Evolutionary conservation across 1,140 invertebrate species (phyloP).

Genomic region (Drosophila mayri): DNA sequence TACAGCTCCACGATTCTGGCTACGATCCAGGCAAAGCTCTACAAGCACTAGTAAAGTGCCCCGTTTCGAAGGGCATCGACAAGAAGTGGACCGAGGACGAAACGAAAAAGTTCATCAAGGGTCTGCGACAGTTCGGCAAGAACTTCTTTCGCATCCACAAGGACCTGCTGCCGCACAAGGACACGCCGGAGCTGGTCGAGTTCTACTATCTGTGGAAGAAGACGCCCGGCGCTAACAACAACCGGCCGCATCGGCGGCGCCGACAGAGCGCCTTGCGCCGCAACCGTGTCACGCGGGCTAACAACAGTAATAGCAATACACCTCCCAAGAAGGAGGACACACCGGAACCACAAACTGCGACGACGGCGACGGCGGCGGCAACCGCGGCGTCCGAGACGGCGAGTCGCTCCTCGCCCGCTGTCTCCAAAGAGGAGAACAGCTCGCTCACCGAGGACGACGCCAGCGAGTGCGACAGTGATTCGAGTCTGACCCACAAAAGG

Average conservation of each 20-base stretch:
- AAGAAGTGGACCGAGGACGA: constrained; percentile 99
- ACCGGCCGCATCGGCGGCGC: constrained; percentile 95
- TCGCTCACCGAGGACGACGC: constrained; percentile 97
- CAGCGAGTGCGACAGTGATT: constrained; percentile 97
- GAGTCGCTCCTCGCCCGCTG: constrained; percentile 87
- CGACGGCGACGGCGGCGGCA: constrained; percentile 79
- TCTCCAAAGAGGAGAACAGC: constrained; percentile 90
- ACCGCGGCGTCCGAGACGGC: constrained; percentile 83
- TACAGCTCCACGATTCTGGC: constrained; percentile 94
- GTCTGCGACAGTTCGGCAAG: constrained; percentile 98
- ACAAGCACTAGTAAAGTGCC: constrained; percentile 98
- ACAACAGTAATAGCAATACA: constrained; percentile 77
- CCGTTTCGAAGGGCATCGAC: constrained; percentile 97
- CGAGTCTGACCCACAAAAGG: constrained; percentile 89
- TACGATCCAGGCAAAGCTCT: constrained; percentile 98
- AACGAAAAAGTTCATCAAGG: constrained; percentile 99
- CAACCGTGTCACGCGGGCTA: constrained; percentile 92
- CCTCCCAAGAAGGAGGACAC: constrained; percentile 85
- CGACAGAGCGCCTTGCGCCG: constrained; percentile 95
- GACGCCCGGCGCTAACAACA: constrained; percentile 98
- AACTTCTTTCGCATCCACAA: constrained; percentile 99
- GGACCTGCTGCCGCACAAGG: constrained; percentile 97
- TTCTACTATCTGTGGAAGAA: constrained; percentile 99
- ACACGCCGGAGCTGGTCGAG: constrained; percentile 98
- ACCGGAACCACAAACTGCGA: constrained; percentile 84